phyloP scores from a whole-genome alignment of 1,140 invertebrate genomes.

The Ips typographus region DNA sequence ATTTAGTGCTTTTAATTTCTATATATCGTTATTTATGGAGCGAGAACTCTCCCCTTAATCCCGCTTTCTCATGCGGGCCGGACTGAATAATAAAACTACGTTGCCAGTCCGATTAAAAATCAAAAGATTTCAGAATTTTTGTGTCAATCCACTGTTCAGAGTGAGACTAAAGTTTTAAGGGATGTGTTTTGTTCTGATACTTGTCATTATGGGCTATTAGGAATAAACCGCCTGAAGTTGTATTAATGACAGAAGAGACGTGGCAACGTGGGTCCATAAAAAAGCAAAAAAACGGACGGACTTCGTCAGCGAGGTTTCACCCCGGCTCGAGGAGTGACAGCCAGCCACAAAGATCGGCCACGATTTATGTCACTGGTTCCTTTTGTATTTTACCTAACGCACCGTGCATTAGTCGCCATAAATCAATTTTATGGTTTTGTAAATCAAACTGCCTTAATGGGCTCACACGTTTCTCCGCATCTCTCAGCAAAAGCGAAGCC shows the following conservation, averaged over 20 bases:
- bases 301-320: constrained; percentile 27
- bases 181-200: too few species aligned
- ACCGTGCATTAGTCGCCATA: constrained; percentile 53
- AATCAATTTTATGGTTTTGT: constrained; percentile 55
- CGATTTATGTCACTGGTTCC: constrained; percentile 53
- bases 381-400: constrained; percentile 53
- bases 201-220: too few species aligned
- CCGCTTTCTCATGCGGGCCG: constrained; percentile 36
- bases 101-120: too few species aligned
- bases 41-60: constrained; percentile 36
- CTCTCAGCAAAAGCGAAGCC: constrained; percentile 31
- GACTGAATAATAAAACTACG: constrained; percentile 1
- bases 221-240: too few species aligned
- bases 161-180: too few species aligned
- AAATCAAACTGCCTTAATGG: constrained; percentile 53
- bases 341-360: constrained; percentile 50
- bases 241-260: background rate
- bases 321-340: constrained; percentile 44
- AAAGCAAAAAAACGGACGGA: constrained; percentile 12
- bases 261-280: constrained; percentile 1
- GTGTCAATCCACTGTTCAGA: too few species aligned
- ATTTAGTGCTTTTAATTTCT: constrained; percentile 40
- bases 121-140: too few species aligned
- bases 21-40: constrained; percentile 38
- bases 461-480: constrained; percentile 38